A percentile compares a stretch with the other conserved stretches of the same genome.
Conservation (phyloP, 1,140 invertebrate genomes). For the Drosophila malerkotliana region DNA sequence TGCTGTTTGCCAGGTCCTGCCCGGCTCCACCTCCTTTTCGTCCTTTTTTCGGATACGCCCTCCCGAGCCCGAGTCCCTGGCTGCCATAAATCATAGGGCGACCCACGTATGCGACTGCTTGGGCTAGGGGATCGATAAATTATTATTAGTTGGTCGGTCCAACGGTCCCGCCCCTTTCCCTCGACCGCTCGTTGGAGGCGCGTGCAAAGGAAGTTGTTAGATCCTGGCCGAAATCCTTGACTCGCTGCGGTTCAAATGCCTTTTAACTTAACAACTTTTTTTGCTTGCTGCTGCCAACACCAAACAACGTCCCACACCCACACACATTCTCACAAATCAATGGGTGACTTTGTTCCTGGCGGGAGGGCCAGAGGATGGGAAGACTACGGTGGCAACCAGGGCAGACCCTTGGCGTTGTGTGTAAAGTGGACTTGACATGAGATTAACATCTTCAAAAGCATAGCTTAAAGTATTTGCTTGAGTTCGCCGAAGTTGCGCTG, state of each 20-base stretch:
- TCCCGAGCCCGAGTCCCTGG: slow-evolving; percentile 33
- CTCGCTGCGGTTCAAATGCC: slow-evolving; percentile 79
- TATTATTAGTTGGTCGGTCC: slow-evolving; percentile 80
- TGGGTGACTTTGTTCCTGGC: slow-evolving; percentile 68
- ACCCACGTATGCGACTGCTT: slow-evolving; percentile 78
- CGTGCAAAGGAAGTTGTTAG: slow-evolving; percentile 76
- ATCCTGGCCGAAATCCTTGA: slow-evolving; percentile 74
- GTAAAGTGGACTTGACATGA: slow-evolving; percentile 83
- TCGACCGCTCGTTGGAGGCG: slow-evolving; percentile 40
- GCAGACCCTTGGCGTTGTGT: slow-evolving; percentile 76
- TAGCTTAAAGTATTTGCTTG: slow-evolving; percentile 82
- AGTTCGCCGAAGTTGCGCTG: slow-evolving; percentile 67
- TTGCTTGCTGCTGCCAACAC: slow-evolving; percentile 63
- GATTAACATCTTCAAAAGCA: slow-evolving; percentile 83
- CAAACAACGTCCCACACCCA: slow-evolving; percentile 43
- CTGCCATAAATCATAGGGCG: slow-evolving; percentile 77
- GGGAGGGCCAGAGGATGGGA: slow-evolving; percentile 23
- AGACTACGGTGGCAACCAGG: slow-evolving; percentile 26
- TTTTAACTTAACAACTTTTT: slow-evolving; percentile 83
- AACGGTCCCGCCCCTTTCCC: slow-evolving; percentile 4
- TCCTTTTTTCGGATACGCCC: slow-evolving; percentile 33
- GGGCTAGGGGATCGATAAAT: slow-evolving; percentile 82
- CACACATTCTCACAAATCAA: slow-evolving; percentile 64
- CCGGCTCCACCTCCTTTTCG: not conserved
- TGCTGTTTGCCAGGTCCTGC: slow-evolving; percentile 3